phyloP scores from a whole-genome alignment of 2,113 vertebrate species.

The Pseudorhombus dupliciocellatus region DNA sequence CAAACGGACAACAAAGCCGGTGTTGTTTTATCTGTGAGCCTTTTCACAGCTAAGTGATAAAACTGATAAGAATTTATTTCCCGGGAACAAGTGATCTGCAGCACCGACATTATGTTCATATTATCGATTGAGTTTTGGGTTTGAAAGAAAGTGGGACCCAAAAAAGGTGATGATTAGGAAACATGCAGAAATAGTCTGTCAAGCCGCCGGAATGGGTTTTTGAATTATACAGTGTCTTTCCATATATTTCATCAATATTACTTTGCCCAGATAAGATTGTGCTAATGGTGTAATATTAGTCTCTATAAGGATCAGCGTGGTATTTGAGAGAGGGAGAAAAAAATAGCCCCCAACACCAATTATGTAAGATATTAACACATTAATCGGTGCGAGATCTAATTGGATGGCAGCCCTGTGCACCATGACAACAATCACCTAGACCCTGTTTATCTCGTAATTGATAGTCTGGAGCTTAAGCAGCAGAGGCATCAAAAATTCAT shows the following conservation, averaged over 20 bases:
- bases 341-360: constrained; percentile 79
- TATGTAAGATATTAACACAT: constrained; percentile 82
- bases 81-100: constrained; percentile 40
- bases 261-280: constrained; percentile 66
- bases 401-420: constrained; percentile 77
- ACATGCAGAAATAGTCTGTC: constrained; percentile 56
- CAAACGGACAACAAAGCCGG: constrained; percentile 38
- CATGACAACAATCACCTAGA: constrained; percentile 81
- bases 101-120: constrained; percentile 29
- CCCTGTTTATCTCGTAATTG: constrained; percentile 81
- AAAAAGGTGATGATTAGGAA: constrained; percentile 58
- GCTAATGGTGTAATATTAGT: constrained; percentile 71
- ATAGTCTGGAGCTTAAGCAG: constrained; percentile 78
- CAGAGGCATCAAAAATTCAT: constrained; percentile 78
- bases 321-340: constrained; percentile 70
- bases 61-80: constrained; percentile 26
- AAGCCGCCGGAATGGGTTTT: constrained; percentile 50
- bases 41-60: constrained; percentile 38
- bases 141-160: constrained; percentile 33
- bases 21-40: constrained; percentile 48
- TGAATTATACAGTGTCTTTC: constrained; percentile 58
- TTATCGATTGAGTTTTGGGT: constrained; percentile 43
- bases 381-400: constrained; percentile 76
- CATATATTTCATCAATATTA: constrained; percentile 70
- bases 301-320: constrained; percentile 69